Evolutionary conservation across 2,888 invertebrate genomes (phyloP), one percentile per base, ranked within the genome.

Genomic region (Drosophila imparisetae): DNA sequence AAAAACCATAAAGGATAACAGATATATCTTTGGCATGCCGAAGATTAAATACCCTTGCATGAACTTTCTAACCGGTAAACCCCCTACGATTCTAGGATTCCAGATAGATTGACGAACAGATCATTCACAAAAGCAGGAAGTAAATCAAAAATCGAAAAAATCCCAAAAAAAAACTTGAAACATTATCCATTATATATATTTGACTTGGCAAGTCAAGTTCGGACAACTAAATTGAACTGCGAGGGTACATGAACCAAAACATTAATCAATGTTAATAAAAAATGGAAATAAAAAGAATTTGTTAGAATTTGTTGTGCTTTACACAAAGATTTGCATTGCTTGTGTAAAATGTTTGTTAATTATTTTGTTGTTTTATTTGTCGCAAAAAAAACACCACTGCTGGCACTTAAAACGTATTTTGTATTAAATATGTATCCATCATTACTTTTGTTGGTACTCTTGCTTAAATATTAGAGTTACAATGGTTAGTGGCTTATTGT

Each of bases 271-370:
- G 69, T 69, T 79, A 76, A 73, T 75, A 55, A 11, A 59, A 13
- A 24, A 75, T 57, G 52, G 63, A 86, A 78, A 87, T 83, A 87
- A 85, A 81, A 81, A 83, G 74, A 83, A 74, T 75, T 76, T 84
- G 68, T 84, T 87, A 84, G 71, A 84, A 57, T 79, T 79, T 80
- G 60, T 81, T 82, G 45, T 77, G 75, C 70, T 75, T 76, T 49
- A 80, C 76, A 80, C 75, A 75, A 64, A 54, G 30, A 60, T 55
- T 74, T 80, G 57, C 66, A 72, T 73, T 75, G 72, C 58, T 72
- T 75, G 73, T 79, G 77, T 74, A 74, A 77, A 76, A 77, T 73
- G 67, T 78, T 30, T 71, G 80, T 80, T 80, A 80, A 80, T 76
- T 76, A 68, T 82, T 76, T 80, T 69, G 68, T 80, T 66, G 61